Percentiles rank a stretch among this genome's conserved stretches.
Conservation (phyloP, 2,797 vertebrate species). For the Sarcoramphus papa region DNA sequence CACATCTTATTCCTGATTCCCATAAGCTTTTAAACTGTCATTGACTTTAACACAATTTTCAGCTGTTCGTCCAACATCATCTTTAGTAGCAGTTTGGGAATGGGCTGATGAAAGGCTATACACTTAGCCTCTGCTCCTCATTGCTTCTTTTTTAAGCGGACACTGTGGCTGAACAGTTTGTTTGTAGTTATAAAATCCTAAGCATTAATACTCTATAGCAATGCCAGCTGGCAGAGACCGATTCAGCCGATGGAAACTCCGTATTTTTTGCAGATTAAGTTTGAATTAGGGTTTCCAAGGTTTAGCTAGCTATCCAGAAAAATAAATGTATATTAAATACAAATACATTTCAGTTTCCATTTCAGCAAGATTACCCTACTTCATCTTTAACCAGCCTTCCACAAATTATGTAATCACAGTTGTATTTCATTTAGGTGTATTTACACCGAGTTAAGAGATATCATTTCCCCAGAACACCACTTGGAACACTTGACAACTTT, state of each 20-base stretch:
- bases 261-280: conserved; percentile 25
- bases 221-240: conserved; percentile 4
- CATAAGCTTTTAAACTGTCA: not conserved
- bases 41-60: not conserved
- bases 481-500: not conserved
- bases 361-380: conserved; percentile 19
- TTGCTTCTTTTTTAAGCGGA: not conserved
- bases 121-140: not conserved
- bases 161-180: not conserved
- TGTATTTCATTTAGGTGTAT: conserved; percentile 13
- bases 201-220: not conserved
- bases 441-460: conserved; percentile 25
- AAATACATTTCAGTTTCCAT: conserved; percentile 31
- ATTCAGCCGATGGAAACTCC: conserved; percentile 5
- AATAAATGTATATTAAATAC: conserved; percentile 29
- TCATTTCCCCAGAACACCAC: not conserved
- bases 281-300: conserved; percentile 33
- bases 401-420: conserved; percentile 10
- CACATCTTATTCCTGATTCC: not conserved
- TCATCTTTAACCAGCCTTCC: conserved; percentile 33
- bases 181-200: not conserved
- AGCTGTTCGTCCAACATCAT: not conserved
- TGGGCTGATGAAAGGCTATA: not conserved
- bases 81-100: not conserved
- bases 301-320: conserved; percentile 27